Percentiles rank a stretch among this genome's conserved stretches.
These are phyloP conservation scores for Pantherophis guttatus DNA, from an alignment of 2,113 vertebrate genomes.

Conservation along the genomic window DNA sequence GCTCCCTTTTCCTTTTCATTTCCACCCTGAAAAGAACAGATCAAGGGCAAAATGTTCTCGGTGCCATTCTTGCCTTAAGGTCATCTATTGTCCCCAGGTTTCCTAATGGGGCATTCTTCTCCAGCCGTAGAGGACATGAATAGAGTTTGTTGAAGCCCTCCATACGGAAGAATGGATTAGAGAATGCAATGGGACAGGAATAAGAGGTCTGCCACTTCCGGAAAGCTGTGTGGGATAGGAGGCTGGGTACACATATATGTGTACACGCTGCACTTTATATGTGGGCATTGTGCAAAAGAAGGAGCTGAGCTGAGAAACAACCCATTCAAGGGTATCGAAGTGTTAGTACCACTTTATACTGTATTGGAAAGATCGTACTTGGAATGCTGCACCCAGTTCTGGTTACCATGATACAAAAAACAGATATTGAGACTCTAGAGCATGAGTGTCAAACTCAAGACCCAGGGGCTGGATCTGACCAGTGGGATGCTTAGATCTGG, in stretches of 20 bases:
- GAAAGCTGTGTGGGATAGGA: no score
- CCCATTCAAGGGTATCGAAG: neutral
- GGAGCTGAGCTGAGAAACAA: neutral
- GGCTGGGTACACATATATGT: no score
- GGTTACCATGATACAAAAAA: no score
- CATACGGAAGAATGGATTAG: neutral
- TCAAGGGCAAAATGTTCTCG: constrained; percentile 44
- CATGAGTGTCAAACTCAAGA: no score
- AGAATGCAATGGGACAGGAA: neutral
- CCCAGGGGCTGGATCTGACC: fast-evolving
- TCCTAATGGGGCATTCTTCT: constrained; percentile 2
- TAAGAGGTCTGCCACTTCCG: no score
- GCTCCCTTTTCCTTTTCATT: constrained; percentile 38
- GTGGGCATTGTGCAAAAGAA: neutral
- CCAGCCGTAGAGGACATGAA: neutral
- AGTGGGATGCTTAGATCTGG: no score
- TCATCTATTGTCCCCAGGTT: constrained; percentile 14
- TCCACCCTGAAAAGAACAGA: constrained; percentile 51
- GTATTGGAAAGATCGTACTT: no score
- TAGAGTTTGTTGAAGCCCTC: neutral
- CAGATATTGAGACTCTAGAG: no score
- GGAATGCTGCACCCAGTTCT: no score
- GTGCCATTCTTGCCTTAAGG: neutral
- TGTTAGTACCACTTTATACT: neutral
- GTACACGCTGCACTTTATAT: constrained; percentile 7